These are phyloP conservation scores for Malaclemys terrapin DNA, from an alignment of 2,113 vertebrate species.

Conservation along the genomic window DNA sequence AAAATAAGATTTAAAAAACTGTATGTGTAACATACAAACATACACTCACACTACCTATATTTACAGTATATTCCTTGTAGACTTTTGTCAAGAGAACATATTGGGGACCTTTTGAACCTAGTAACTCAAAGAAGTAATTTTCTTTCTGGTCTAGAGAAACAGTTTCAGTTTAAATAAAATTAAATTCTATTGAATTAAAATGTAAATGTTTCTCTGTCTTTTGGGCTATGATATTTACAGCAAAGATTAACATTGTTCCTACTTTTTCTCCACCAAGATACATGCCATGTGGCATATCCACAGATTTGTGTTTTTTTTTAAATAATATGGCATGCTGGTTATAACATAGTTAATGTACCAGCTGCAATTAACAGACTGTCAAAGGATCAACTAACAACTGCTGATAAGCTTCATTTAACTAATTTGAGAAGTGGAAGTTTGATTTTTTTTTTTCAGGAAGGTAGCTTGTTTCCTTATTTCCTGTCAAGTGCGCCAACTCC, in stretches of 20 bases:
- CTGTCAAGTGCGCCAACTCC: slow-evolving; percentile 84
- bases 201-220: background rate
- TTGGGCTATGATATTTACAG: slow-evolving; percentile 25
- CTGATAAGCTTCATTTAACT: slow-evolving; percentile 89
- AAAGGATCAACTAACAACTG: slow-evolving; percentile 83
- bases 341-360: slow-evolving; percentile 86
- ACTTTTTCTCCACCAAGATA: slow-evolving; percentile 26
- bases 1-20: slow-evolving; percentile 52
- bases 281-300: background rate
- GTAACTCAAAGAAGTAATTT: background rate
- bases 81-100: slow-evolving; percentile 31
- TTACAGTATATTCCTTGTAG: background rate
- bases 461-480: slow-evolving; percentile 87
- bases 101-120: background rate
- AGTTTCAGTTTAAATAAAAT: background rate
- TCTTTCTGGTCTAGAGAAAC: background rate
- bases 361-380: slow-evolving; percentile 90
- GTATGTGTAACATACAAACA: background rate
- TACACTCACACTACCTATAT: background rate
- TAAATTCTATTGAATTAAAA: slow-evolving; percentile 41
- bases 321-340: slow-evolving; percentile 71
- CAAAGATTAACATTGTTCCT: slow-evolving; percentile 29
- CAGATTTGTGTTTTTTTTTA: slow-evolving; percentile 62
- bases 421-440: slow-evolving; percentile 84
- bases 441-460: slow-evolving; percentile 81